Evolutionary conservation across 2,888 invertebrate species (phyloP).

Genomic region (Lymantria dispar): DNA sequence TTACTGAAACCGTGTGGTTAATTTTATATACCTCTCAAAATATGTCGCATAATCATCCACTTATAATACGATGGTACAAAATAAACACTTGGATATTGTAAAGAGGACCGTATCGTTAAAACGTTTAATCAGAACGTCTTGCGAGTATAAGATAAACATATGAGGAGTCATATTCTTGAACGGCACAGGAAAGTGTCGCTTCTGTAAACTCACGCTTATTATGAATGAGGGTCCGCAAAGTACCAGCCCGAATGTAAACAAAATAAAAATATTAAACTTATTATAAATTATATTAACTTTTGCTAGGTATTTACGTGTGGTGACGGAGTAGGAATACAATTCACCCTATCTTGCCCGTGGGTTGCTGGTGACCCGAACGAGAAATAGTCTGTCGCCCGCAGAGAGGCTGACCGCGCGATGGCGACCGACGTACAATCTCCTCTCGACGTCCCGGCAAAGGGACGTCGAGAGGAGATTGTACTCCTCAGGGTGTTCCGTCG

Average conservation of each 20-base stretch:
- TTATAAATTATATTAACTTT: not conserved
- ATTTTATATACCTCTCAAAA: not conserved
- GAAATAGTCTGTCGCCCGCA: too few relatives aligned
- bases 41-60: not conserved
- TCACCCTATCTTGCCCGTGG: too few relatives aligned
- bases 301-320: not conserved
- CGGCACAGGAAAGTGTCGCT: slow-evolving; percentile 10
- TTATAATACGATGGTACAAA: not conserved
- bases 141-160: slow-evolving; percentile 15
- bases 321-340: too few relatives aligned
- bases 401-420: too few relatives aligned
- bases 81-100: slow-evolving; percentile 13
- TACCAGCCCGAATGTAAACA: not conserved
- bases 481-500: too few relatives aligned
- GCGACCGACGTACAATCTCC: too few relatives aligned
- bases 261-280: not conserved
- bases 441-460: too few relatives aligned
- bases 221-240: not conserved
- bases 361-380: too few relatives aligned
- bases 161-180: slow-evolving; percentile 17
- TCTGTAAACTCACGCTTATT: slow-evolving; percentile 7
- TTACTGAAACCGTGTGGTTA: not conserved
- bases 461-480: too few relatives aligned
- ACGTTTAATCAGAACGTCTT: slow-evolving; percentile 1
- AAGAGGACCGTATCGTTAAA: not conserved